Evolutionary conservation across 2,797 vertebrate species (phyloP).

Genomic region (Eurystomus glaucurus): DNA sequence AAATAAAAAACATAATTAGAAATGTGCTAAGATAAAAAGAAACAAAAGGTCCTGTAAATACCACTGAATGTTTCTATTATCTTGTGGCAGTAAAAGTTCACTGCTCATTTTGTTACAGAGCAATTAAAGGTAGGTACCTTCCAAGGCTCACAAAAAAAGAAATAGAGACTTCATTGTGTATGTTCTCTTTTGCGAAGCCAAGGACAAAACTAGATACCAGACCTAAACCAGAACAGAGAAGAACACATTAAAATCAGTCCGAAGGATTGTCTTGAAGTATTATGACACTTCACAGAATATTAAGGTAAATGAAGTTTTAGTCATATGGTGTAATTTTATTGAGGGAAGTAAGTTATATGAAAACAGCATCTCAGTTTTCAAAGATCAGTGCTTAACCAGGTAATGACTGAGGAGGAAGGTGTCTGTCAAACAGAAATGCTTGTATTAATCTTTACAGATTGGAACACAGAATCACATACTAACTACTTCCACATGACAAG

Average conservation of each 20-base stretch:
- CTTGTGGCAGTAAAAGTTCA: not conserved
- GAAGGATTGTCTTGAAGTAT: not conserved
- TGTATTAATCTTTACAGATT: not conserved
- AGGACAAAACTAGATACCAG: not conserved
- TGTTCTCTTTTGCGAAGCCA: not conserved
- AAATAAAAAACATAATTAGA: constrained; percentile 42
- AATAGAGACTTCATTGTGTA: not conserved
- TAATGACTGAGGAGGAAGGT: not conserved
- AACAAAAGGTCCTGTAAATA: constrained; percentile 59
- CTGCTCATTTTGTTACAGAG: constrained; percentile 27
- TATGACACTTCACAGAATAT: not conserved
- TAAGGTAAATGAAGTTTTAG: not conserved
- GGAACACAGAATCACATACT: not conserved
- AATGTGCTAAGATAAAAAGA: constrained; percentile 44
- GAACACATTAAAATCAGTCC: not conserved
- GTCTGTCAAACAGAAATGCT: not conserved
- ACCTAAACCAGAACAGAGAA: not conserved
- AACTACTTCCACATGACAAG: not conserved
- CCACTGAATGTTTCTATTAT: constrained; percentile 21
- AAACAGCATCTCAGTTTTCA: not conserved
- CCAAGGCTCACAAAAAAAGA: not conserved
- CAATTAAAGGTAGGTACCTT: constrained; percentile 34
- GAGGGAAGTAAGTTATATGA: not conserved
- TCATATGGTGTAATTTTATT: not conserved
- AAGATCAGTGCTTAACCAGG: not conserved